Evolutionary conservation across 2,797 vertebrate species (phyloP).

Genomic region (Sebastes hubbsi): DNA sequence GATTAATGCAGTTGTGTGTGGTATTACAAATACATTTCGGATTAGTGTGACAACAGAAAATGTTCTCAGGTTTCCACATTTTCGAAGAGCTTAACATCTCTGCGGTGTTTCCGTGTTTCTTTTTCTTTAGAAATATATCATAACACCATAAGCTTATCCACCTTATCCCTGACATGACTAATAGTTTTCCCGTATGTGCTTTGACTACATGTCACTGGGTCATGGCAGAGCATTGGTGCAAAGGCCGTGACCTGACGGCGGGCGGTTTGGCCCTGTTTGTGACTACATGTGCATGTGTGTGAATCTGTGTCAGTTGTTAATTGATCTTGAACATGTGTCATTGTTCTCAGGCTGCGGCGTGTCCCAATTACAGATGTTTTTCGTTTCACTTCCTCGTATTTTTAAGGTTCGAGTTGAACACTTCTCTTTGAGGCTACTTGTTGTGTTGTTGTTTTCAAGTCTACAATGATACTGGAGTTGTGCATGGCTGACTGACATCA

Average conservation of each 20-base stretch:
- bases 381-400: not conserved
- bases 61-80: not conserved
- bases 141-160: not conserved
- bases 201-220: not conserved
- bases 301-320: not conserved
- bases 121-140: not conserved
- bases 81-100: not conserved
- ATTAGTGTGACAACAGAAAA: constrained; percentile 17
- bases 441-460: not conserved
- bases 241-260: not conserved
- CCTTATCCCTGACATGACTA: not conserved
- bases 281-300: not conserved
- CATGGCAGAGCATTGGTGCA: not conserved
- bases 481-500: constrained; percentile 8
- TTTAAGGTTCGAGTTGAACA: constrained; percentile 1
- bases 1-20: constrained; percentile 14
- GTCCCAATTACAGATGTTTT: not conserved
- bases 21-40: not conserved
- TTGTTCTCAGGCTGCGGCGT: not conserved
- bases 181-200: not conserved
- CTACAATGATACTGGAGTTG: not conserved
- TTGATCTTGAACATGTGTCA: not conserved
- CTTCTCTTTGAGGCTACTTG: not conserved
- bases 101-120: not conserved
- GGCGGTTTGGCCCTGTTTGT: not conserved